Percentiles rank a stretch among this genome's conserved stretches.
Evolutionary conservation across 2,113 vertebrate species (phyloP).

Genomic region (Jaculus jaculus): DNA sequence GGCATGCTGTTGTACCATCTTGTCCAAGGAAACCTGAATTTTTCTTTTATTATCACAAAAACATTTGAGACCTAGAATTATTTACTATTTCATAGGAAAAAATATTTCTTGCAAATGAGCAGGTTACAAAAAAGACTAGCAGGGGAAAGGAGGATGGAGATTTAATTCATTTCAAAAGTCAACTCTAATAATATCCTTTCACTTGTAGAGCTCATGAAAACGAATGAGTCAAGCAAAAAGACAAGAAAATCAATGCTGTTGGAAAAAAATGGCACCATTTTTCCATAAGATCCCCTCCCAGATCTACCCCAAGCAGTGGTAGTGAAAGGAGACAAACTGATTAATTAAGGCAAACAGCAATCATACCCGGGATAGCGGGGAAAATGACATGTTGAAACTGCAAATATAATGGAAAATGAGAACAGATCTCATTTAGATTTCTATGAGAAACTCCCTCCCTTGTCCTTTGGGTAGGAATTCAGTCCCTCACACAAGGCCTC

Average conservation of each 20-base stretch:
- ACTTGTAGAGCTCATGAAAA: not conserved
- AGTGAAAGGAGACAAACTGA: not conserved
- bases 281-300: not conserved
- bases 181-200: conserved; percentile 5
- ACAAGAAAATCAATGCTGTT: not conserved
- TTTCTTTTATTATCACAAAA: not conserved
- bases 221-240: not conserved
- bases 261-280: not conserved
- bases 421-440: conserved; percentile 68
- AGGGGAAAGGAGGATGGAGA: not conserved
- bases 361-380: not conserved
- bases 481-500: conserved; percentile 77
- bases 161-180: conserved; percentile 42
- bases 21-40: not conserved
- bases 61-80: conserved; percentile 14
- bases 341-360: not conserved
- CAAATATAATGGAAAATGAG: conserved; percentile 65
- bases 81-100: not conserved
- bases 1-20: not conserved
- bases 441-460: conserved; percentile 63
- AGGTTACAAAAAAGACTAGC: conserved; percentile 7
- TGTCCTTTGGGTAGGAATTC: conserved; percentile 75
- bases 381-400: conserved; percentile 23
- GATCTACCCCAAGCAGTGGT: not conserved
- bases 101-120: not conserved